phyloP scores from a whole-genome alignment of 2,888 invertebrate species.

The Scotopteryx bipunctaria region DNA sequence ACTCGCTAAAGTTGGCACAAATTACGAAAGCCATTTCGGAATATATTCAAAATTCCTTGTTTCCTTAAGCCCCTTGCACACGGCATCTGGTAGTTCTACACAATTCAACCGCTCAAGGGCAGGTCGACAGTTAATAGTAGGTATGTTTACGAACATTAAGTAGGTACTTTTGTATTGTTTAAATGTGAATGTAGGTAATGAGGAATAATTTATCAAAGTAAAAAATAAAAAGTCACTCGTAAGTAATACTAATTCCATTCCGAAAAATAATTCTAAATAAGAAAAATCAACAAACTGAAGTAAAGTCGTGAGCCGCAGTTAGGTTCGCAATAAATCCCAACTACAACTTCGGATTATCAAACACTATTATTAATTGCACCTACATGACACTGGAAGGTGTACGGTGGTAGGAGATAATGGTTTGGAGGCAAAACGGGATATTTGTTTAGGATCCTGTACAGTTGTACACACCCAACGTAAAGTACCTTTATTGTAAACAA shows the following conservation, averaged over 20 bases:
- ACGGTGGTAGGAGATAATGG: background rate
- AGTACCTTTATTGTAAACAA: background rate
- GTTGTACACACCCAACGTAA: background rate
- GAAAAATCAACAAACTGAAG: no score
- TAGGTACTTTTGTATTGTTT: no score
- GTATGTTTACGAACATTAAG: no score
- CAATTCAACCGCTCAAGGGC: no score
- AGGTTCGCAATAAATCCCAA: background rate
- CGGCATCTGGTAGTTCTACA: background rate
- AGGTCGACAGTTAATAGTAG: no score
- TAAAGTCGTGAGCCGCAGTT: no score
- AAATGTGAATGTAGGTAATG: no score
- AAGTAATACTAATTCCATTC: no score
- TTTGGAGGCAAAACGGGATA: background rate
- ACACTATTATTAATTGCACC: constrained; percentile 1
- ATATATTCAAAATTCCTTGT: constrained; percentile 4
- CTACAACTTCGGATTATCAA: background rate
- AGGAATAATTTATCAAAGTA: no score
- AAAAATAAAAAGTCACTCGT: no score
- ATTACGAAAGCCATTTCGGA: constrained; percentile 18
- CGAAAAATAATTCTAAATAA: no score
- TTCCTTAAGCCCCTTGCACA: constrained; percentile 8
- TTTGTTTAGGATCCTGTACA: background rate
- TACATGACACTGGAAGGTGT: background rate
- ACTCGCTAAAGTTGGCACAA: constrained; percentile 15